These are phyloP conservation scores for Muscidifurax raptorellus DNA, from an alignment of 1,140 invertebrate genomes.

Conservation along the genomic window DNA sequence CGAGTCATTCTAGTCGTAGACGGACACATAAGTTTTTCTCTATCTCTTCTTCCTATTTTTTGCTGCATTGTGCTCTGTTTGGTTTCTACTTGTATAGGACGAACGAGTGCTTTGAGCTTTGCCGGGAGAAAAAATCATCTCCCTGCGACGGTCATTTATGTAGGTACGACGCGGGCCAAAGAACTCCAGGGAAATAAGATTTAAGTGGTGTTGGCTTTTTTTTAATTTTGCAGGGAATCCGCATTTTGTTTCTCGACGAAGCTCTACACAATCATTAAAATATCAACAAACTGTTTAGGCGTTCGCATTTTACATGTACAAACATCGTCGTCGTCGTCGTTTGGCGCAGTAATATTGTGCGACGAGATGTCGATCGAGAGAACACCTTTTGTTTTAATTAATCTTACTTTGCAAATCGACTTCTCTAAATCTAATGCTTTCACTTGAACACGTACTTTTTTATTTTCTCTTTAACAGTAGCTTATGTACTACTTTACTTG, in stretches of 20 bases:
- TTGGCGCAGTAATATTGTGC: constrained; percentile 11
- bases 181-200: not conserved
- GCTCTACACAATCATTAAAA: constrained; percentile 28
- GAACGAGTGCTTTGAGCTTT: not conserved
- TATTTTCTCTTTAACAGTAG: constrained; percentile 28
- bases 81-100: not conserved
- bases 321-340: not conserved
- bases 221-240: not conserved
- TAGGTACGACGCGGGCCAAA: not conserved
- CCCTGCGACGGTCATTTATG: not conserved
- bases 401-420: constrained; percentile 8
- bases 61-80: not conserved
- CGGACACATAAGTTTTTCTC: constrained; percentile 7
- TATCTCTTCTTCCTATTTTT: not conserved
- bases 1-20: not conserved
- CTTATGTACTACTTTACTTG: constrained; percentile 34
- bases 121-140: not conserved
- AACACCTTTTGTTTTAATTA: not conserved
- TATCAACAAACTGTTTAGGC: constrained; percentile 32
- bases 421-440: constrained; percentile 22
- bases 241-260: not conserved
- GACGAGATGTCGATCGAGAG: not conserved
- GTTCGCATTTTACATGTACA: constrained; percentile 37
- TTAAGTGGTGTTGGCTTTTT: not conserved
- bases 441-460: constrained; percentile 36